phyloP scores from a whole-genome alignment of 2,797 vertebrate genomes.

The Urophycis tenuis region DNA sequence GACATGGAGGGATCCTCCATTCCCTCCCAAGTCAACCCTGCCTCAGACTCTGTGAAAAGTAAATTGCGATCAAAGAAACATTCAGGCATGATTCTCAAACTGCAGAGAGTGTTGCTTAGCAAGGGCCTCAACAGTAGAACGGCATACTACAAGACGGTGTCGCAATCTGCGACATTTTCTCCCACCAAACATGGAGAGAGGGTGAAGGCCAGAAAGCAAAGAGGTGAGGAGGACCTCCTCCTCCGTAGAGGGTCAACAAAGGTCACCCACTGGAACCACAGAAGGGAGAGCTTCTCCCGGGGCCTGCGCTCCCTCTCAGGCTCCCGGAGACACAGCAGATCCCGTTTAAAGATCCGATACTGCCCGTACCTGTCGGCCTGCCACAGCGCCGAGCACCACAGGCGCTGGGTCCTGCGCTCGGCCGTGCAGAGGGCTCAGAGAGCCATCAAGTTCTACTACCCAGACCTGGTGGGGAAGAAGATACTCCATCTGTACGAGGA shows the following conservation, averaged over 20 bases:
- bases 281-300: constrained; percentile 34
- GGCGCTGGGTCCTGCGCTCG: constrained; percentile 68
- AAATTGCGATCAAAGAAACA: constrained; percentile 36
- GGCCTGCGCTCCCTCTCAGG: constrained; percentile 36
- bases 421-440: constrained; percentile 52
- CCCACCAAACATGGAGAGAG: not conserved
- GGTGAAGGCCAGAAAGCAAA: not conserved
- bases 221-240: constrained; percentile 9
- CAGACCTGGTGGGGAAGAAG: constrained; percentile 76
- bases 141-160: constrained; percentile 46
- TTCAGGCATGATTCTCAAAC: constrained; percentile 68
- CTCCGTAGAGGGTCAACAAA: constrained; percentile 9
- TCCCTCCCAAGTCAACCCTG: not conserved
- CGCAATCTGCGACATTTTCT: constrained; percentile 21
- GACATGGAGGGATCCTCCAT: constrained; percentile 40
- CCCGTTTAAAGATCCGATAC: constrained; percentile 68
- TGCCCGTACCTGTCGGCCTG: constrained; percentile 66
- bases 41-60: constrained; percentile 16
- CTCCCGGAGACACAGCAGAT: constrained; percentile 46
- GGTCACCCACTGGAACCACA: constrained; percentile 33
- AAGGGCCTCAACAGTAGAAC: constrained; percentile 42
- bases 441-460: constrained; percentile 57
- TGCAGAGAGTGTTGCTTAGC: constrained; percentile 60
- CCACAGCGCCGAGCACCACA: constrained; percentile 55
- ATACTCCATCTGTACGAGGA: constrained; percentile 80